Percentiles rank a stretch among this genome's conserved stretches.
Evolutionary conservation across 1,140 invertebrate species (phyloP).

Genomic region (Kradibia gibbosae): DNA sequence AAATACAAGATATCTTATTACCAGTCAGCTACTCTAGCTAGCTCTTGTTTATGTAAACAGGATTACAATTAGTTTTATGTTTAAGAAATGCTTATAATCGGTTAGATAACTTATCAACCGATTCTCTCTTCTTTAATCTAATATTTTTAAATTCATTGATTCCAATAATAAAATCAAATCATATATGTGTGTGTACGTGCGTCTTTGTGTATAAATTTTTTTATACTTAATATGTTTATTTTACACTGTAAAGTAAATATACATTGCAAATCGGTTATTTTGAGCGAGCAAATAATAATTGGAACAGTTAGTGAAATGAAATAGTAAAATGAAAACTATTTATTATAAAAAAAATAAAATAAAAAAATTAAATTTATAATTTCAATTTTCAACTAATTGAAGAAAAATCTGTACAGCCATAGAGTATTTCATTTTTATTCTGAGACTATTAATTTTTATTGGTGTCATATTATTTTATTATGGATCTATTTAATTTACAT

Average conservation of each 20-base stretch:
- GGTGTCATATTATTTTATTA: neutral
- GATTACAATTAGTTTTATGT: conserved; percentile 54
- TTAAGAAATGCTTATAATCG: conserved; percentile 2
- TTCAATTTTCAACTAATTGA: neutral
- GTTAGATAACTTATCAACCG: neutral
- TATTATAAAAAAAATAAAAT: too few relatives aligned
- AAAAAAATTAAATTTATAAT: neutral
- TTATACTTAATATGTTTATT: too few relatives aligned
- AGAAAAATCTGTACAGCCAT: neutral
- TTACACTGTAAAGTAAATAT: neutral
- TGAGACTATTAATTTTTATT: too few relatives aligned
- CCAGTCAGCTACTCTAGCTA: conserved; percentile 53
- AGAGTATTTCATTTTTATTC: too few relatives aligned
- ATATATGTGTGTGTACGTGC: neutral
- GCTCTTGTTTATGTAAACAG: conserved; percentile 55
- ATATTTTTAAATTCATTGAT: conserved; percentile 10
- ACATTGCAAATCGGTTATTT: too few relatives aligned
- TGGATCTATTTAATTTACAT: neutral
- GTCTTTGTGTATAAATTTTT: too few relatives aligned
- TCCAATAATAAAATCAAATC: neutral
- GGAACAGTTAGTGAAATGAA: neutral
- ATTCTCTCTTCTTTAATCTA: neutral
- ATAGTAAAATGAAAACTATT: neutral
- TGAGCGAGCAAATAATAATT: too few relatives aligned
- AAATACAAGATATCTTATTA: conserved; percentile 9